Evolutionary conservation across 2,888 invertebrate genomes (phyloP), one percentile per base, ranked within the genome.

Genomic region (Sminthurinus aureus): DNA sequence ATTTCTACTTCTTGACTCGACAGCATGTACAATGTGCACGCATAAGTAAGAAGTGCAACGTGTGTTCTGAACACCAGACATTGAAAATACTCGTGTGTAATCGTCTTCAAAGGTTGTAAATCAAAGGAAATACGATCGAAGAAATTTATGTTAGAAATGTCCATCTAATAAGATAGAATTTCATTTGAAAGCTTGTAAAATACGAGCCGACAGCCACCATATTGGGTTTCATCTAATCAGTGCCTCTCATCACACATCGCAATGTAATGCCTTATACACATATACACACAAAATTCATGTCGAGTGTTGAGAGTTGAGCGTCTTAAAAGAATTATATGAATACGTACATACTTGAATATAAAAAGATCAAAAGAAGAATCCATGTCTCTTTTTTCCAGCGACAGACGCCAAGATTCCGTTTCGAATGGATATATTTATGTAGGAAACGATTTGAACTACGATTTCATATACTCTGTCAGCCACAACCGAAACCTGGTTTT

Each of bases 151-250:
- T 51, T 58, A 38, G 38, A 78, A 66, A 58, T 64, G 78, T 78
- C 78, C 78, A 78, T 78, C 24, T 78, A 78, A 78, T 78, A 78
- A 64, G 78, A 78, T 78, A 78, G 78, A 24, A 78, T 78, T 78
- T 77, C 64, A 58, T 64, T 78, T 78, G 58, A 78, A 78, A 78
- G 58, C 66, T 66, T 78, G 78, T 78, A 78, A 78, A 78, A 78
- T 78, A 78, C 66, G 78, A 78, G 66, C 78, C 66, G 78, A 64
- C 78, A 22, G 64, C 26, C 64, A 50, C 78, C 78, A 78, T 78
- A 78, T 58, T 78, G 66, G 78, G 78, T 78, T 78, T 78, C 78
- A 64, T 78, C 66, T 78, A 78, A 78, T 78, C 78, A 78, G 78
- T 78, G 77, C 22, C 13, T 78, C 78, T 78, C 66, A 66, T 78